Evolutionary conservation across 2,797 vertebrate genomes (phyloP).

Genomic region (Picus viridis): DNA sequence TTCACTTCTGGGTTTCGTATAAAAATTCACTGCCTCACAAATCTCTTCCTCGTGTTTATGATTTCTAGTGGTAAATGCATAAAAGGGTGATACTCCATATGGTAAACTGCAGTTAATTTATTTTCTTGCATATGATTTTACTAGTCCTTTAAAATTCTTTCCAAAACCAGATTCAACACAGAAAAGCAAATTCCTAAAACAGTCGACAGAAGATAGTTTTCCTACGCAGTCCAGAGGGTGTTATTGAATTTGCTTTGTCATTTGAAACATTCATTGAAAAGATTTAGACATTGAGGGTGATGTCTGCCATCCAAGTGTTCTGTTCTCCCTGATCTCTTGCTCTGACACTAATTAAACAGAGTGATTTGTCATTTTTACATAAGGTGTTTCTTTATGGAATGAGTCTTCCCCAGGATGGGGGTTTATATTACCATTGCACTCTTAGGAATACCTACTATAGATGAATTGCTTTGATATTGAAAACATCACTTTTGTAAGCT

Average conservation of each 20-base stretch:
- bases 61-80: constrained; percentile 23
- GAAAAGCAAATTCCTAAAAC: not conserved
- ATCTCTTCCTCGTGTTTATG: constrained; percentile 49
- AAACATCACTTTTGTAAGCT: not conserved
- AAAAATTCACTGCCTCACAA: constrained; percentile 5
- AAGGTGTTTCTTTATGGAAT: not conserved
- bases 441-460: not conserved
- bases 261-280: not conserved
- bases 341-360: not conserved
- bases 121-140: not conserved
- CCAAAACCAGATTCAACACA: not conserved
- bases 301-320: not conserved
- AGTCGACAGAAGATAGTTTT: not conserved
- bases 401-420: not conserved
- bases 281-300: fast-evolving
- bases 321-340: not conserved
- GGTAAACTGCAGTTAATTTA: constrained; percentile 49
- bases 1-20: not conserved
- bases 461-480: not conserved
- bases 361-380: not conserved
- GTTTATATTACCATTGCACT: not conserved
- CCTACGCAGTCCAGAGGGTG: not conserved
- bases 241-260: not conserved
- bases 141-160: constrained; percentile 19
- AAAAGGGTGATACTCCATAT: constrained; percentile 61